These are phyloP conservation scores for Machaerirhynchus nigripectus DNA, from an alignment of 2,113 vertebrate species.

Conservation along the genomic window DNA sequence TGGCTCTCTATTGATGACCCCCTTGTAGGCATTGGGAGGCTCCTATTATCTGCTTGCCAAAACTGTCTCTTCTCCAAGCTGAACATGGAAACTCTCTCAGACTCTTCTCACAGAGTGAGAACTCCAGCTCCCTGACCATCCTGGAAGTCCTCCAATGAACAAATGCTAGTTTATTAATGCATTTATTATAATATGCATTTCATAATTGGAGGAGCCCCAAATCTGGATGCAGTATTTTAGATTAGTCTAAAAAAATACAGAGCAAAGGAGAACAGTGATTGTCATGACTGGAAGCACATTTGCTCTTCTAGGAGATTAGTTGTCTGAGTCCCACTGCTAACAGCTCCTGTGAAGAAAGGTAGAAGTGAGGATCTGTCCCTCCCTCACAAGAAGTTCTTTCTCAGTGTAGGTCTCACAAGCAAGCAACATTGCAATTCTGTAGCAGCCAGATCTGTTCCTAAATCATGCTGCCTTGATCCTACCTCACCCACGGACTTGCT, in stretches of 20 bases:
- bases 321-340: neutral
- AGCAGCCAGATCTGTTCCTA: neutral
- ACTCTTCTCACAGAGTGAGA: neutral
- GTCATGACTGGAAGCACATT: neutral
- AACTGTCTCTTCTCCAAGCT: neutral
- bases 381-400: neutral
- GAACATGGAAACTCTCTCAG: neutral
- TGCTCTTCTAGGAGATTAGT: neutral
- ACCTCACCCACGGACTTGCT: too few species aligned
- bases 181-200: too few species aligned
- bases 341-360: neutral
- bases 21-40: neutral
- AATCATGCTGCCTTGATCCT: neutral
- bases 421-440: neutral
- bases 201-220: neutral
- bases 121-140: neutral
- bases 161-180: neutral
- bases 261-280: neutral
- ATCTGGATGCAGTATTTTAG: neutral
- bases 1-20: neutral
- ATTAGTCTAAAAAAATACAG: neutral
- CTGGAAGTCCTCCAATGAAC: neutral
- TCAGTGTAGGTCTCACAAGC: neutral
- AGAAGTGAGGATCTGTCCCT: neutral
- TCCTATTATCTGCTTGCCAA: neutral